Evolutionary conservation across 2,797 vertebrate genomes (phyloP).

Genomic region (Urophycis tenuis): DNA sequence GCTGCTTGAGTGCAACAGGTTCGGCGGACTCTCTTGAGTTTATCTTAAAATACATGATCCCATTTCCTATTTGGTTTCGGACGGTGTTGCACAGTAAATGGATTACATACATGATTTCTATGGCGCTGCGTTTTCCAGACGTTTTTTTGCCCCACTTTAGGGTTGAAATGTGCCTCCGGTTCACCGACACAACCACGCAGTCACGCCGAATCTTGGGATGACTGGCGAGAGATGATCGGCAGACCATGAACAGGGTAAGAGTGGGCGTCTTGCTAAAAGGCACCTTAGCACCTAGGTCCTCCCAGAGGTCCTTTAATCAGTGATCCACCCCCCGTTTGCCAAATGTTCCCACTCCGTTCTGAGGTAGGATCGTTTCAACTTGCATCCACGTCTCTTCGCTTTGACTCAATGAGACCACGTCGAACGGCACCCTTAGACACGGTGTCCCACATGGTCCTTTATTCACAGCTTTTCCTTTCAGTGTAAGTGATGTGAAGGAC

Average conservation of each 20-base stretch:
- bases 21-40: neutral
- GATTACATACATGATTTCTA: neutral
- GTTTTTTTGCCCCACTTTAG: neutral
- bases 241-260: too few species aligned
- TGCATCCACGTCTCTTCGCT: neutral
- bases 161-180: neutral
- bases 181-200: neutral
- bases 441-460: slow-evolving; percentile 16
- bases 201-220: neutral
- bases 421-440: slow-evolving; percentile 8
- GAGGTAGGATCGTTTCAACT: slow-evolving; percentile 35
- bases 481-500: slow-evolving; percentile 9
- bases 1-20: slow-evolving; percentile 14
- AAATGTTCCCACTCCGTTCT: slow-evolving; percentile 20
- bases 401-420: neutral
- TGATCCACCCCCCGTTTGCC: slow-evolving; percentile 6
- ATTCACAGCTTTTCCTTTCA: slow-evolving; percentile 30
- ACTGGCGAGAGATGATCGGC: neutral
- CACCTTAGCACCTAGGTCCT: neutral
- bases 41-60: neutral
- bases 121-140: neutral
- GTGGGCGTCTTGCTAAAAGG: neutral
- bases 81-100: neutral
- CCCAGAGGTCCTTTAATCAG: slow-evolving; percentile 8
- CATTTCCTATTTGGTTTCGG: neutral